Evolutionary conservation across 2,113 vertebrate species (phyloP).

Genomic region (Orycteropus afer): DNA sequence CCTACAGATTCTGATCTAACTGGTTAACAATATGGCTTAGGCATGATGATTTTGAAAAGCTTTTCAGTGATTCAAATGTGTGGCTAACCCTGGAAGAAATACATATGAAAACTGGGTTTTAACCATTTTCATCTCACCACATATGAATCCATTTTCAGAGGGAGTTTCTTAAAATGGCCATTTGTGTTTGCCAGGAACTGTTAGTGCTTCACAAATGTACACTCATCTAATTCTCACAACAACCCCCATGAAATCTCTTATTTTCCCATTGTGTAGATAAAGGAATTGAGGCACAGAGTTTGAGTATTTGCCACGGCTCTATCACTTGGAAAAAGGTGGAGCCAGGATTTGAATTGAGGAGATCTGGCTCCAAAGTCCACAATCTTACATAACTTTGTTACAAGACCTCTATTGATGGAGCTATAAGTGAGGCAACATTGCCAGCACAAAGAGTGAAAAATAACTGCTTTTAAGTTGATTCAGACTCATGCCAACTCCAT

Average conservation of each 20-base stretch:
- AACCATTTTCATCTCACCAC: neutral
- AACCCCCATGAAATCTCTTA: neutral
- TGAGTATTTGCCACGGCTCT: neutral
- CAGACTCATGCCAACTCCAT: too few species aligned
- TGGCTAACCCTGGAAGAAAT: neutral
- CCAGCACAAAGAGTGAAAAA: neutral
- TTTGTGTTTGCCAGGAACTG: neutral
- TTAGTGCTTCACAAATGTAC: neutral
- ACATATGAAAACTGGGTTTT: neutral
- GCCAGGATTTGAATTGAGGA: neutral
- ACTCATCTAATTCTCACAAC: neutral
- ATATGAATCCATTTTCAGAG: conserved; percentile 17
- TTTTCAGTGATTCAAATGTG: too few species aligned
- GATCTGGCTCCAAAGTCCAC: conserved; percentile 24
- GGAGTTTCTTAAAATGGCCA: neutral
- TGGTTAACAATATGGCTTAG: neutral
- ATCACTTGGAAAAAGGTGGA: neutral
- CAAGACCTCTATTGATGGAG: neutral
- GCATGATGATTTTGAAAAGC: neutral
- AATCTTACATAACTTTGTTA: neutral
- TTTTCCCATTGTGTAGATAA: neutral
- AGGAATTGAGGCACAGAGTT: neutral
- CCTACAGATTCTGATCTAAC: neutral
- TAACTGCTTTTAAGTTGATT: neutral
- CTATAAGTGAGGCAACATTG: neutral